These are phyloP conservation scores for Cygnus olor DNA, from an alignment of 2,797 vertebrate species.

Conservation along the genomic window DNA sequence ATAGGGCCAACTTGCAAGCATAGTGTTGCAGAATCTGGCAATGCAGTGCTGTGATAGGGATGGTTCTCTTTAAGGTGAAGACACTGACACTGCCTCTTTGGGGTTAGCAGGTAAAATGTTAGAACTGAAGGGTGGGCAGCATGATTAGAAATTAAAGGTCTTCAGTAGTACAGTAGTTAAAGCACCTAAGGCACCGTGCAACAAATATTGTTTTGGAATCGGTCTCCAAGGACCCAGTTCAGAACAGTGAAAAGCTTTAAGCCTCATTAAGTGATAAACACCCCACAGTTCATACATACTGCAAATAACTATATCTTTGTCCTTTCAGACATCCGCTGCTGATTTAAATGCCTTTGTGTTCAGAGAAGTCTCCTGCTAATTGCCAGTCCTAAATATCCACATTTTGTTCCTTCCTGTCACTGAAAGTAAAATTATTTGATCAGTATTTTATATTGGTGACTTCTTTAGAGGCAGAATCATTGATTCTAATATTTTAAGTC, in stretches of 20 bases:
- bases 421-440: not conserved
- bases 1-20: not conserved
- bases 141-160: not conserved
- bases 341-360: slow-evolving; percentile 32
- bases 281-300: not conserved
- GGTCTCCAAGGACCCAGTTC: not conserved
- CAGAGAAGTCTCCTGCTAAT: not conserved
- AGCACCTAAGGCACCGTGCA: not conserved
- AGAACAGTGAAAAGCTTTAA: slow-evolving; percentile 9
- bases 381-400: not conserved
- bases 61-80: not conserved
- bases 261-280: not conserved
- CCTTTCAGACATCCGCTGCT: not conserved
- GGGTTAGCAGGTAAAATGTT: accelerated
- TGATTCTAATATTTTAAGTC: not conserved
- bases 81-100: not conserved
- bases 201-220: not conserved
- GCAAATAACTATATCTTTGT: not conserved
- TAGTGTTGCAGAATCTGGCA: not conserved
- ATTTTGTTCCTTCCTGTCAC: not conserved
- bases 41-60: not conserved
- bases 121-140: not conserved
- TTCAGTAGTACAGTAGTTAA: not conserved
- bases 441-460: not conserved
- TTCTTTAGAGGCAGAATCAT: not conserved